These are phyloP conservation scores for Anas platyrhynchos DNA, from an alignment of 2,113 vertebrate genomes.

Conservation along the genomic window DNA sequence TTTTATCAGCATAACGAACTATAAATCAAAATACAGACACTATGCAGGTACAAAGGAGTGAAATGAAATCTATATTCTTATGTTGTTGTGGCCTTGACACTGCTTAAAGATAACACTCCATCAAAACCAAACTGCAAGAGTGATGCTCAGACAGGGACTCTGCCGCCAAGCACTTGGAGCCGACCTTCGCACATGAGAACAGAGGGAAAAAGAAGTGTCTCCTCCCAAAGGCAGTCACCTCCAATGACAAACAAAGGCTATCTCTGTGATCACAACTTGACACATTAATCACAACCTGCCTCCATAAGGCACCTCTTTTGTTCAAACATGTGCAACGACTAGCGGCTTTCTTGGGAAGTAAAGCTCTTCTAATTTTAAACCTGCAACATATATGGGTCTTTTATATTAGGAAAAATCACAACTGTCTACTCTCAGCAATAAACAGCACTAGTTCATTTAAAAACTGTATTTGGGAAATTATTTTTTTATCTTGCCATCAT, in stretches of 20 bases:
- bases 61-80: neutral
- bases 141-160: neutral
- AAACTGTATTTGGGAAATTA: neutral
- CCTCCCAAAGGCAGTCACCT: neutral
- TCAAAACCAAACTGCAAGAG: neutral
- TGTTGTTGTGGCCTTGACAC: neutral
- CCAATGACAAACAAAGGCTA: neutral
- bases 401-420: neutral
- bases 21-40: neutral
- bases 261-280: neutral
- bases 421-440: neutral
- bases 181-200: neutral
- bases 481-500: neutral
- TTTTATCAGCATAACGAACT: neutral
- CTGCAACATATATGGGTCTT: neutral
- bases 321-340: neutral
- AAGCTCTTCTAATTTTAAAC: neutral
- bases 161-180: neutral
- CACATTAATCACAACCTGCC: neutral
- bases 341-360: neutral
- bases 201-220: neutral
- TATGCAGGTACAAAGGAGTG: neutral
- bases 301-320: neutral
- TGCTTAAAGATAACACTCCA: neutral
- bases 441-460: neutral